These are phyloP conservation scores for Lacerta viridis DNA, from an alignment of 2,797 vertebrate genomes.

Conservation along the genomic window DNA sequence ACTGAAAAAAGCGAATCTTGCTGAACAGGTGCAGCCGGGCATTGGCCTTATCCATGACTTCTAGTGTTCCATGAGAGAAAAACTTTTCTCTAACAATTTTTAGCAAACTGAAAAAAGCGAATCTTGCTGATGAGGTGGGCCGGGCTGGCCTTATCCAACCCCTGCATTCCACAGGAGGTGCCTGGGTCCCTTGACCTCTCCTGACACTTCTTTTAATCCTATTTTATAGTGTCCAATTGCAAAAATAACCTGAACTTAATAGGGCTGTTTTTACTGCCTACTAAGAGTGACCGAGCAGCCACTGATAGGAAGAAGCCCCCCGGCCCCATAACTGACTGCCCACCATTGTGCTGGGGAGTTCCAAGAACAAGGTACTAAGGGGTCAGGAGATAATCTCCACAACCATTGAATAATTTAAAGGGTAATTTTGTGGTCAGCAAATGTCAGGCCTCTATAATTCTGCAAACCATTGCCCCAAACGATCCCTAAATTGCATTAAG, in stretches of 20 bases:
- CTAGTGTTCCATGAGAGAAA: no score
- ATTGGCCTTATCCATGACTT: neutral
- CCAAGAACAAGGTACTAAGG: constrained; percentile 51
- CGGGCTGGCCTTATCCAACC: neutral
- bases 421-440: constrained; percentile 68
- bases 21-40: neutral
- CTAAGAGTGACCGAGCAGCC: neutral
- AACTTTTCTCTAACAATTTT: neutral
- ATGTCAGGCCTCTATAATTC: constrained; percentile 75
- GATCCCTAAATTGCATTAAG: constrained; percentile 61
- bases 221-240: constrained; percentile 37
- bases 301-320: neutral
- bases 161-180: constrained; percentile 38
- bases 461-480: constrained; percentile 69
- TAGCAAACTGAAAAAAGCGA: neutral
- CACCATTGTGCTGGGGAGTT: constrained; percentile 24
- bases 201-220: constrained; percentile 14
- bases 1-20: neutral
- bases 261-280: constrained; percentile 17
- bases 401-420: constrained; percentile 81
- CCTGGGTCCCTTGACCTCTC: constrained; percentile 10
- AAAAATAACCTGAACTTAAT: constrained; percentile 43
- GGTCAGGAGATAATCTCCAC: constrained; percentile 72
- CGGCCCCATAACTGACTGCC: neutral
- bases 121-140: neutral